These are phyloP conservation scores for Hedychridium roseum DNA, from an alignment of 2,888 invertebrate species.

Conservation along the genomic window DNA sequence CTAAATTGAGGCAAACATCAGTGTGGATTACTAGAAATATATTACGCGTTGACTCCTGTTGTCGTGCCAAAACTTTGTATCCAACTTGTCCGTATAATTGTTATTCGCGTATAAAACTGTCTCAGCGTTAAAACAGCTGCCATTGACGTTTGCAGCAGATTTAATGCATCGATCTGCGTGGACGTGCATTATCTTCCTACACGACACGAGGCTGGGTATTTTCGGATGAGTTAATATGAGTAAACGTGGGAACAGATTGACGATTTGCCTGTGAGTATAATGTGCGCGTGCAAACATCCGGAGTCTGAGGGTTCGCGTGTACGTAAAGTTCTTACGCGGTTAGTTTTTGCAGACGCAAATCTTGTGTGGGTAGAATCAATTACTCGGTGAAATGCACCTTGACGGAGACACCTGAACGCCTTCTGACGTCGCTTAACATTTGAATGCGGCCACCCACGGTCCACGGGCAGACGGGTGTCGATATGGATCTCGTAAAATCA, in stretches of 20 bases:
- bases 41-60: too few relatives aligned
- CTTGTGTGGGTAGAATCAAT: slow-evolving; percentile 43
- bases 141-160: too few relatives aligned
- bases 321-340: slow-evolving; percentile 9
- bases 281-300: slow-evolving; percentile 14
- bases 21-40: too few relatives aligned
- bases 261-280: slow-evolving; percentile 33
- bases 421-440: slow-evolving; percentile 30
- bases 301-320: slow-evolving; percentile 15
- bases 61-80: too few relatives aligned
- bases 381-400: slow-evolving; percentile 25
- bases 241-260: slow-evolving; percentile 43
- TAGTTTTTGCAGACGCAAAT: slow-evolving; percentile 7
- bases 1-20: too few relatives aligned
- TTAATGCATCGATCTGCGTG: too few relatives aligned
- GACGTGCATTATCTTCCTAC: slow-evolving; percentile 30
- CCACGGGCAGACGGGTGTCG: slow-evolving; percentile 14
- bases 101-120: too few relatives aligned
- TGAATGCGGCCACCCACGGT: slow-evolving; percentile 33
- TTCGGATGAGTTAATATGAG: slow-evolving; percentile 13
- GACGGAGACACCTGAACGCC: slow-evolving; percentile 29
- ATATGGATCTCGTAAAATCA: slow-evolving; percentile 34
- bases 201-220: slow-evolving; percentile 11
- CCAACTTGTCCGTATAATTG: too few relatives aligned
- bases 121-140: too few relatives aligned